These are phyloP conservation scores for Heliconius ismenius DNA, from an alignment of 2,888 invertebrate species.

Conservation along the genomic window DNA sequence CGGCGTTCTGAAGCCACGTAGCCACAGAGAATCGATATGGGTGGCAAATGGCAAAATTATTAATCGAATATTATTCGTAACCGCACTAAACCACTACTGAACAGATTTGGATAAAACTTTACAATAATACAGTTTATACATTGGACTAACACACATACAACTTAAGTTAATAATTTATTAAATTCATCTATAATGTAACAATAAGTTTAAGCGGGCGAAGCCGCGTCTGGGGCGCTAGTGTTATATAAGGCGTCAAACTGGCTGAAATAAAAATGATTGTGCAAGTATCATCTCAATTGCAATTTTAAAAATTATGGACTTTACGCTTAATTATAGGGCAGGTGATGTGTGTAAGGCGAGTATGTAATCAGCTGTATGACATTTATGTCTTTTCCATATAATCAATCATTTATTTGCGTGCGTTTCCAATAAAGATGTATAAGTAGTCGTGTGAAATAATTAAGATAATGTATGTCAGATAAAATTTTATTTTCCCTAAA, in stretches of 20 bases:
- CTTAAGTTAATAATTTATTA: too few relatives aligned
- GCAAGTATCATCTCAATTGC: not conserved
- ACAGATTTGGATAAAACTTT: too few relatives aligned
- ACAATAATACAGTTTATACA: too few relatives aligned
- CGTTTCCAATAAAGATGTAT: conserved; percentile 19
- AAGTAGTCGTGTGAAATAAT: conserved; percentile 12
- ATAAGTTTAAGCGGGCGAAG: too few relatives aligned
- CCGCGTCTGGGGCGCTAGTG: not conserved
- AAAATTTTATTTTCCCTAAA: conserved; percentile 5
- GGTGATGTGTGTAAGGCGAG: conserved; percentile 7
- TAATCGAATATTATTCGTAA: not conserved
- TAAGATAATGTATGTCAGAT: conserved; percentile 15
- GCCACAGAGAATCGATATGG: not conserved
- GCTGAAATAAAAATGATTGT: not conserved
- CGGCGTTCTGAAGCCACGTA: not conserved
- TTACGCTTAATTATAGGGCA: not conserved
- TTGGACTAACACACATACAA: too few relatives aligned
- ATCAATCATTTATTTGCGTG: conserved; percentile 11
- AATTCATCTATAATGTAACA: too few relatives aligned
- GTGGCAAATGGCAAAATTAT: not conserved
- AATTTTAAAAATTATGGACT: conserved; percentile 4
- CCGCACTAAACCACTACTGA: not conserved
- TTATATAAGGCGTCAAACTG: not conserved
- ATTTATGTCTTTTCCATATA: conserved; percentile 21
- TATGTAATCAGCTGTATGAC: conserved; percentile 17